Base-by-base conservation (phyloP, 2,797 vertebrate species). In the Anniella stebbinsi region DNA sequence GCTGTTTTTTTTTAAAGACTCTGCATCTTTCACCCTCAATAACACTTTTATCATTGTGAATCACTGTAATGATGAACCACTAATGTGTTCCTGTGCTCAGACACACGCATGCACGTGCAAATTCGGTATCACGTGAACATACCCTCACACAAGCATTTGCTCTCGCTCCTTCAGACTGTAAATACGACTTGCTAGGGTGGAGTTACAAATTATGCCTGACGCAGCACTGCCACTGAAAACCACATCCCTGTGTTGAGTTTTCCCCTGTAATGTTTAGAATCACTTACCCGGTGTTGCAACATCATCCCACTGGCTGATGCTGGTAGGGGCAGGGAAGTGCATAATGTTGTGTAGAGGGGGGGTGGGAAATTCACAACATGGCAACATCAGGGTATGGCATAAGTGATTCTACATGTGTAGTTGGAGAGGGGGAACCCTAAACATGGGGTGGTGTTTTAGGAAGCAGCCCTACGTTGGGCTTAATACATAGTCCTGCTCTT, bases 1-100 rank as follows among this genome's bases (percentile, higher is more conserved):
- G 91, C 87, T 87, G 38, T 83, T 72, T 69, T 83, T 72, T 69
- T 45, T 63, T 4, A 63, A 91, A 30, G 91, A 91, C 60, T 94
- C 90, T 72, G 93, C 60, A 80, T 88, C 69, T 51, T 94, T 82
- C 63, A 38, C 88, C n/a, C 18, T 76, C 45, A 73, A 85, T n/a
- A 89, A 81, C 83, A 75, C 93, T 41, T n/a, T 17, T 67, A n/a
- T 70, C 86, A 87, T 4, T 92, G 67, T 84, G 48, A 81, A 28
- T n/a, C 36, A 63, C 6, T 66, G 84, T 63, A 87, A 60, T 81
- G 90, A 78, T 87, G 88, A 1, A 80, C 87, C 17, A 30, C 63
- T 8, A 70, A 28, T 45, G 28, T 45, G 4, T 36, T 84, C 77
- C 88, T 92, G 80, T 72, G 89, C 84, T 86, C 82, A 94, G 78